Percentiles rank a stretch among this genome's conserved stretches.
These are phyloP conservation scores for Salpingus planirostris DNA, from an alignment of 2,888 invertebrate genomes.

Conservation along the genomic window DNA sequence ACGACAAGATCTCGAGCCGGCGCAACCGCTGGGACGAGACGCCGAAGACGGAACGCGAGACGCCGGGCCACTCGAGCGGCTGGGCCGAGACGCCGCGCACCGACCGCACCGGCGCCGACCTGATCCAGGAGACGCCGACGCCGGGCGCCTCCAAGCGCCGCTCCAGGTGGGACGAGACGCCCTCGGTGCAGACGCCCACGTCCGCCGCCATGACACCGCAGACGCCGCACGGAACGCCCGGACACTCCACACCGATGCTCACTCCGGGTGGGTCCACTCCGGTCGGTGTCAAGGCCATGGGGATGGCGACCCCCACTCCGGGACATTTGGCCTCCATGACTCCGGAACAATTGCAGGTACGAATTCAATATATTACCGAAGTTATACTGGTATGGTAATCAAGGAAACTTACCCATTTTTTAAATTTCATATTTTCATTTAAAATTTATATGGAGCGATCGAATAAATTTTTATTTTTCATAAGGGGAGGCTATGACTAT, in stretches of 20 bases:
- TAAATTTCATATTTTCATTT: too few relatives aligned
- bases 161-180: slow-evolving; percentile 97
- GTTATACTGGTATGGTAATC: too few relatives aligned
- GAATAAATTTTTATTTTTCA: too few relatives aligned
- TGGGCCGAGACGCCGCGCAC: slow-evolving; percentile 99
- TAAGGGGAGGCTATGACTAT: too few relatives aligned
- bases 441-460: too few relatives aligned
- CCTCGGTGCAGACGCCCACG: slow-evolving; percentile 60
- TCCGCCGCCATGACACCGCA: slow-evolving; percentile 56
- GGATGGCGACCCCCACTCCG: slow-evolving; percentile 95
- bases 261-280: slow-evolving; percentile 83
- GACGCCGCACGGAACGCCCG: slow-evolving; percentile 60
- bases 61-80: slow-evolving; percentile 87
- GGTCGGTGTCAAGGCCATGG: slow-evolving; percentile 93
- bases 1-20: slow-evolving; percentile 60
- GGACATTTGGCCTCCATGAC: slow-evolving; percentile 97
- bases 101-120: slow-evolving; percentile 60
- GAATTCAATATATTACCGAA: too few relatives aligned
- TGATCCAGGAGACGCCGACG: slow-evolving; percentile 79
- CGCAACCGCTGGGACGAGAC: slow-evolving; percentile 99
- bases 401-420: too few relatives aligned
- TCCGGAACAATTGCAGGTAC: slow-evolving; percentile 97
- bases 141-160: slow-evolving; percentile 91
- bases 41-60: slow-evolving; percentile 94
- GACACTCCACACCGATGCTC: slow-evolving; percentile 52